phyloP scores from a whole-genome alignment of 2,888 invertebrate genomes.

The Lathronympha strigana region DNA sequence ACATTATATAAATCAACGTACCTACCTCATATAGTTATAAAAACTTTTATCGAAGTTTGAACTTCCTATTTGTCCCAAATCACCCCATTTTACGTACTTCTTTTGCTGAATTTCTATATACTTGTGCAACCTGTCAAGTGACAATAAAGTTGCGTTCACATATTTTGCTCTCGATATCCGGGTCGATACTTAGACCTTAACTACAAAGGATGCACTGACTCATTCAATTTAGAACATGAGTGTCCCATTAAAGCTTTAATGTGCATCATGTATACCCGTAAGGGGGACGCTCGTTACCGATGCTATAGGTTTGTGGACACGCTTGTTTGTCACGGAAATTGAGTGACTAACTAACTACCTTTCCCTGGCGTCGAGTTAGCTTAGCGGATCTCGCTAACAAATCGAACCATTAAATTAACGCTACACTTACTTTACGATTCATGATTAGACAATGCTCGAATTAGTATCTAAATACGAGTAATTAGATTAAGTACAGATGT shows the following conservation, averaged over 20 bases:
- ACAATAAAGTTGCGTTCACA: too few relatives aligned
- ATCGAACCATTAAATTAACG: constrained; percentile 34
- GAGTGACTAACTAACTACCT: constrained; percentile 27
- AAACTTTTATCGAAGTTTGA: too few relatives aligned
- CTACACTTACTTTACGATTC: constrained; percentile 11
- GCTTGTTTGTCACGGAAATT: constrained; percentile 35
- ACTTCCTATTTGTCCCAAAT: too few relatives aligned
- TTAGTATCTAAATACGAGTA: not conserved
- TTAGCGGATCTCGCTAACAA: constrained; percentile 38
- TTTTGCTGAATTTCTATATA: too few relatives aligned
- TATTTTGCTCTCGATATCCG: too few relatives aligned
- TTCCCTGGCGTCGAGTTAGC: constrained; percentile 31
- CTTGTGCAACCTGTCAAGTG: too few relatives aligned
- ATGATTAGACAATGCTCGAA: not conserved
- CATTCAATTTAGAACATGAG: not conserved
- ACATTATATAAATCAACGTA: too few relatives aligned
- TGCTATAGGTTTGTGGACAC: constrained; percentile 28
- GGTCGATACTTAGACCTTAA: too few relatives aligned
- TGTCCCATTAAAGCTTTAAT: not conserved
- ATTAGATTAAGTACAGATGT: too few relatives aligned
- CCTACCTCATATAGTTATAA: too few relatives aligned
- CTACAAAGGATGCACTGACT: too few relatives aligned
- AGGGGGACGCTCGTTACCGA: constrained; percentile 15
- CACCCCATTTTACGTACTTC: too few relatives aligned
- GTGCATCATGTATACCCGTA: not conserved